These are phyloP conservation scores for Syndactyla subalaris DNA, from an alignment of 2,797 vertebrate genomes.

Conservation along the genomic window DNA sequence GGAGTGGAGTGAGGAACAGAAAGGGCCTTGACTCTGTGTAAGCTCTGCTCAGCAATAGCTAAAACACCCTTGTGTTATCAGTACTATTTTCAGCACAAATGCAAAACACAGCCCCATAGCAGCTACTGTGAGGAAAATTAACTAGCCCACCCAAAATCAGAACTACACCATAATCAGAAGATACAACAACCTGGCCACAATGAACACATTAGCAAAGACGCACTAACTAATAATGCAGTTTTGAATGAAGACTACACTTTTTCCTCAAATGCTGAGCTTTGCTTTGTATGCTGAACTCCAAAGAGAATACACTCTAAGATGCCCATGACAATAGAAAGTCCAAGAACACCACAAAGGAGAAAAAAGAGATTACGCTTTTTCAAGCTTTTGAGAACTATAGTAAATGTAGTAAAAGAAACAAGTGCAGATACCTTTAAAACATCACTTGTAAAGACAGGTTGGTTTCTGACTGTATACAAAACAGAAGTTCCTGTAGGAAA, in stretches of 20 bases:
- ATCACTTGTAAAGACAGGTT: not conserved
- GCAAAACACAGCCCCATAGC: not conserved
- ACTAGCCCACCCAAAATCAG: not conserved
- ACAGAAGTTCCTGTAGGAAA: not conserved
- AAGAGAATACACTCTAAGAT: not conserved
- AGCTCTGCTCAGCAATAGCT: not conserved
- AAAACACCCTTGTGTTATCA: not conserved
- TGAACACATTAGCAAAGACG: not conserved
- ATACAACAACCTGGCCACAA: not conserved
- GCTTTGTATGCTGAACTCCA: not conserved
- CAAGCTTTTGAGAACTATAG: not conserved
- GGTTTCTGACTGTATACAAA: not conserved
- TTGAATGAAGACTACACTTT: not conserved
- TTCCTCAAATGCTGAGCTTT: not conserved
- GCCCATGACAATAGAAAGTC: not conserved
- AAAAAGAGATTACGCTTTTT: not conserved
- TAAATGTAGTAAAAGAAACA: not conserved
- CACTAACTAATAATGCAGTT: not conserved
- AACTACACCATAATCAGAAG: not conserved
- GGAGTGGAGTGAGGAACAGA: not conserved
- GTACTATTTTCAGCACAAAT: not conserved
- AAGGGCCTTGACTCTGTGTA: not conserved
- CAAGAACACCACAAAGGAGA: not conserved
- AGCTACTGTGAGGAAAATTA: not conserved
- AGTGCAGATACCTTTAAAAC: not conserved